Evolutionary conservation across 2,797 vertebrate species (phyloP).

Genomic region (Octomys mimax): DNA sequence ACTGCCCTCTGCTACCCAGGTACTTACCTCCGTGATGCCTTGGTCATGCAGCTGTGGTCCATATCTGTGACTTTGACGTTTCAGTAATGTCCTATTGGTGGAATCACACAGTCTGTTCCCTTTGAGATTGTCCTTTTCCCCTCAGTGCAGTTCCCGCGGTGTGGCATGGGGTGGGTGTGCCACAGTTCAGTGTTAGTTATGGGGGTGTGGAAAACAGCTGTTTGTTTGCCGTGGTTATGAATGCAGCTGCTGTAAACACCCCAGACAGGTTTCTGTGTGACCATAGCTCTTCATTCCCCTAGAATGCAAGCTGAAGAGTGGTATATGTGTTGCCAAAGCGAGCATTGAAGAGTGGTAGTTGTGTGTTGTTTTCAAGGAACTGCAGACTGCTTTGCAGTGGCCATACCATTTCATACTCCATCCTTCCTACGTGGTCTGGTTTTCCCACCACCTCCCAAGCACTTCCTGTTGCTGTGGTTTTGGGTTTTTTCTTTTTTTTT

Average conservation of each 20-base stretch:
- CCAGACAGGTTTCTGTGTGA: neutral
- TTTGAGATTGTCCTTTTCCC: neutral
- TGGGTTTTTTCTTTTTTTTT: no score
- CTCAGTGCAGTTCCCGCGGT: neutral
- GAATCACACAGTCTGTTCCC: neutral
- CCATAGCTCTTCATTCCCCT: neutral
- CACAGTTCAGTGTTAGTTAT: neutral
- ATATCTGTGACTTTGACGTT: neutral
- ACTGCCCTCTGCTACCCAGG: neutral
- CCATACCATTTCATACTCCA: rapidly evolving
- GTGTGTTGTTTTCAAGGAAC: neutral
- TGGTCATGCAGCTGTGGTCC: neutral
- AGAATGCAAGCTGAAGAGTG: neutral
- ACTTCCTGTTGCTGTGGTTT: neutral
- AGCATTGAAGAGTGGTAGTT: neutral
- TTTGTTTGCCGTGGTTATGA: neutral
- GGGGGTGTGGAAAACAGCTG: neutral
- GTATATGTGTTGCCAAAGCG: no score
- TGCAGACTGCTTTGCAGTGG: neutral
- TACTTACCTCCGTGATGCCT: neutral
- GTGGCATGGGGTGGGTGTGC: neutral
- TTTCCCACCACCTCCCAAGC: neutral
- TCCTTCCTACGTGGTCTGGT: neutral
- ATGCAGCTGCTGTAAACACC: neutral
- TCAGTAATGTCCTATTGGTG: neutral